A percentile compares a stretch with the other conserved stretches of the same genome.
These are phyloP conservation scores for Xiphydria camelus DNA, from an alignment of 2,888 invertebrate genomes.

Conservation along the genomic window DNA sequence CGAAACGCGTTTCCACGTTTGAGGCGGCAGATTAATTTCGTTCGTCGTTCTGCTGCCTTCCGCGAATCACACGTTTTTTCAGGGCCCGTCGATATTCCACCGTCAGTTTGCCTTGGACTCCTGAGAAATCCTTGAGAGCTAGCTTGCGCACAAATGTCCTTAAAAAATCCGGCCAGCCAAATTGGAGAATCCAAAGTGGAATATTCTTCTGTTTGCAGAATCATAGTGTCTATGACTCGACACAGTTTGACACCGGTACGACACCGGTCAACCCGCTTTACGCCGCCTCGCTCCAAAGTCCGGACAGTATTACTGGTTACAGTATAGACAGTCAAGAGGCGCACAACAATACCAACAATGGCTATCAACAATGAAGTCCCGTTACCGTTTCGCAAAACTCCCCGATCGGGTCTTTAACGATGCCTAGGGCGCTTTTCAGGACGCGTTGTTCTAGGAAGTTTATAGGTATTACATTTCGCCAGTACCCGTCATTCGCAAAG, in stretches of 20 bases:
- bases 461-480: not conserved
- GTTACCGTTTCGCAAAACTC: conserved; percentile 9
- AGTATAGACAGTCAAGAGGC: conserved; percentile 58
- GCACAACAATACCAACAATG: conserved; percentile 48
- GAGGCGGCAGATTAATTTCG: no score
- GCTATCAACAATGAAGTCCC: conserved; percentile 50
- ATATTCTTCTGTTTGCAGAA: conserved; percentile 61
- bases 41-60: no score
- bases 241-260: conserved; percentile 68
- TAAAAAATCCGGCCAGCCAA: no score
- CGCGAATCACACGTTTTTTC: no score
- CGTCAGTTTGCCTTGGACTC: no score
- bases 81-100: no score
- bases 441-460: not conserved
- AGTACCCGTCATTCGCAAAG: not conserved
- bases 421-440: no score
- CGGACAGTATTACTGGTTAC: conserved; percentile 70
- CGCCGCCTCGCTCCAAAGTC: conserved; percentile 73
- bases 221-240: conserved; percentile 74
- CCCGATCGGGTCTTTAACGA: no score
- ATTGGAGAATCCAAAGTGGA: no score
- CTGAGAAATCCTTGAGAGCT: no score
- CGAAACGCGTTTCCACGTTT: no score
- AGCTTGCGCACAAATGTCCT: no score
- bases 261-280: conserved; percentile 71